Conservation (phyloP, 2,797 vertebrate genomes). For the Takifugu rubripes region DNA sequence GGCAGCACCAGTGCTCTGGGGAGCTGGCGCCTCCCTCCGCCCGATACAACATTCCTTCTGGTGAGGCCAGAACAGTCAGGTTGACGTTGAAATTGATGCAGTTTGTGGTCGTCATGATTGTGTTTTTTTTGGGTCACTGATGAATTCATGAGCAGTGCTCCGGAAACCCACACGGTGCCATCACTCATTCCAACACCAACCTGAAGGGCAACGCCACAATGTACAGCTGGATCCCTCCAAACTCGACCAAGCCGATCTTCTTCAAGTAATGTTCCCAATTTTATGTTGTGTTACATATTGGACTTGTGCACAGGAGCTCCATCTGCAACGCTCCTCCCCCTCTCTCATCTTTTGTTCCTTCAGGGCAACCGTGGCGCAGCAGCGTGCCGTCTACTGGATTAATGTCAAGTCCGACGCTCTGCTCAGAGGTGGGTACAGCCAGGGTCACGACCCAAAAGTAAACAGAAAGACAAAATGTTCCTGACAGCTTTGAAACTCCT, state of each 20-base stretch:
- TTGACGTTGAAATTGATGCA: background rate
- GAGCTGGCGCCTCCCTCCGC: conserved; percentile 58
- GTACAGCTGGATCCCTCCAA: conserved; percentile 63
- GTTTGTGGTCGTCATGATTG: background rate
- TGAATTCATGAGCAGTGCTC: conserved; percentile 33
- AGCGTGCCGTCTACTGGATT: conserved; percentile 64
- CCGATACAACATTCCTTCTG: conserved; percentile 65
- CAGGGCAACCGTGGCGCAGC: conserved; percentile 69
- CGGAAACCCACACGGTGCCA: conserved; percentile 52
- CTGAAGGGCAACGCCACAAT: conserved; percentile 57
- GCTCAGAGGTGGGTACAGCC: conserved; percentile 42
- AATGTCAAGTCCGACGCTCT: conserved; percentile 62
- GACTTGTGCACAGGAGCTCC: too few relatives aligned
- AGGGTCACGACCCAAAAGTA: background rate
- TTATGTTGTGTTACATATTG: background rate
- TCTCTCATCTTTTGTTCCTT: conserved; percentile 18
- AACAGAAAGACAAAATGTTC: background rate
- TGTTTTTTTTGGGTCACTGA: background rate
- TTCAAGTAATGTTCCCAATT: conserved; percentile 49
- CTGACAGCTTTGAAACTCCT: background rate
- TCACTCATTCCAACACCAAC: conserved; percentile 69
- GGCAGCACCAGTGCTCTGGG: conserved; percentile 45
- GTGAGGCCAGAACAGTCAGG: conserved; percentile 23
- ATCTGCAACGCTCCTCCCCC: too few relatives aligned
- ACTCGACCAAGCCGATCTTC: conserved; percentile 28